Conservation (phyloP, 2,888 invertebrate genomes). For the Electrophaes corylata region DNA sequence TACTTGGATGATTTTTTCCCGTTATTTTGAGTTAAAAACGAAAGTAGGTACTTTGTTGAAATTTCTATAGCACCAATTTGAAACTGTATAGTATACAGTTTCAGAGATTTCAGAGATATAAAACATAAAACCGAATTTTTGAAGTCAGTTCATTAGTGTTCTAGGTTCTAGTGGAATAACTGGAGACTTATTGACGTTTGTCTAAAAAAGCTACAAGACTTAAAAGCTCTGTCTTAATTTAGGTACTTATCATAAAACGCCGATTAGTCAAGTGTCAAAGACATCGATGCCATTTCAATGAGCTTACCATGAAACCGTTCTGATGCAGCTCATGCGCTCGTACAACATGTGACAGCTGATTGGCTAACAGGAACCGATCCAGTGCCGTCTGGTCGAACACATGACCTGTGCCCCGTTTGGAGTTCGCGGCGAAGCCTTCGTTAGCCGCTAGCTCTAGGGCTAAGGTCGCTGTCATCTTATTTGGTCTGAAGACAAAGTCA, state of each 20-base stretch:
- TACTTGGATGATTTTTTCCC: too few species aligned
- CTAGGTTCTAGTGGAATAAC: neutral
- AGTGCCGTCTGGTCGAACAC: constrained; percentile 88
- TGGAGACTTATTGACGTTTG: neutral
- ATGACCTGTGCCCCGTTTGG: constrained; percentile 88
- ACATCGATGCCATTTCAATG: neutral
- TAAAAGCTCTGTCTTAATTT: too few species aligned
- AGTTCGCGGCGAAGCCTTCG: constrained; percentile 88
- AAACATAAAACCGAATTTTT: too few species aligned
- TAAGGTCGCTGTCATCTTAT: constrained; percentile 73
- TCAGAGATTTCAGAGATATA: too few species aligned
- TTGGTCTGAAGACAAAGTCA: constrained; percentile 52
- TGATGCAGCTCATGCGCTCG: constrained; percentile 90
- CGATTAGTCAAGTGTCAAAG: too few species aligned
- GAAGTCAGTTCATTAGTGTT: too few species aligned
- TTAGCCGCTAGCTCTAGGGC: constrained; percentile 81
- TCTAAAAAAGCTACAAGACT: neutral
- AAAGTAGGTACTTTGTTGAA: too few species aligned
- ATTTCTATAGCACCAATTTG: too few species aligned
- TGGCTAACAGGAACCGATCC: constrained; percentile 86
- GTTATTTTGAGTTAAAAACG: too few species aligned
- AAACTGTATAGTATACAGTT: too few species aligned
- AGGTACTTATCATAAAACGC: too few species aligned
- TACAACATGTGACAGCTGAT: constrained; percentile 88
- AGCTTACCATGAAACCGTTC: constrained; percentile 87